phyloP scores from a whole-genome alignment of 2,113 vertebrate species.

The Mormyrus iriodes region DNA sequence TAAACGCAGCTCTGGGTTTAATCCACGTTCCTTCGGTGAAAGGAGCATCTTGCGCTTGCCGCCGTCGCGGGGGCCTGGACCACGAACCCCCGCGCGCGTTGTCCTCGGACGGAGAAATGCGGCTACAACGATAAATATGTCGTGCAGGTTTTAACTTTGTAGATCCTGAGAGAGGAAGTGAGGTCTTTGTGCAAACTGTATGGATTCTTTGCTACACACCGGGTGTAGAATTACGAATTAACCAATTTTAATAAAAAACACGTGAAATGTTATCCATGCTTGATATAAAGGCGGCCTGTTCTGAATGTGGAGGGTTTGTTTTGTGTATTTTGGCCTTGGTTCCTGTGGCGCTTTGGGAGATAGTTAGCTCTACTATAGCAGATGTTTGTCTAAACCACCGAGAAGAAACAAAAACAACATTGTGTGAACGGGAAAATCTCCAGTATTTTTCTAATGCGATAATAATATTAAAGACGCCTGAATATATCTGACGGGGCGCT shows the following conservation, averaged over 20 bases:
- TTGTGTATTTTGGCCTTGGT: constrained; percentile 96
- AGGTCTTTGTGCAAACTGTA: constrained; percentile 66
- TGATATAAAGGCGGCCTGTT: constrained; percentile 94
- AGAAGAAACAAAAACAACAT: constrained; percentile 99
- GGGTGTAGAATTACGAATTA: constrained; percentile 96
- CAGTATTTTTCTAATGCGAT: constrained; percentile 60
- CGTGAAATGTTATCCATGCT: constrained; percentile 88
- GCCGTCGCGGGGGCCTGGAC: neutral
- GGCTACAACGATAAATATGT: neutral
- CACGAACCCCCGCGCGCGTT: neutral
- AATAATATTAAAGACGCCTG: constrained; percentile 38
- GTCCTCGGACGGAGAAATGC: neutral
- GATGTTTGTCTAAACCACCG: constrained; percentile 98
- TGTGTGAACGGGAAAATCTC: constrained; percentile 76
- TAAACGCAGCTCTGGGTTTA: too few species aligned
- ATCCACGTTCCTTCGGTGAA: neutral
- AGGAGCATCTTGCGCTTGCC: neutral
- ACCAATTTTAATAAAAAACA: constrained; percentile 99
- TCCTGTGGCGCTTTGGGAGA: constrained; percentile 87
- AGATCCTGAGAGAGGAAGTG: constrained; percentile 52
- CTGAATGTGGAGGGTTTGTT: constrained; percentile 78
- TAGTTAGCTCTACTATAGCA: constrained; percentile 95
- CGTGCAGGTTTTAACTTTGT: neutral
- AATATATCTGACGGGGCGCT: neutral
- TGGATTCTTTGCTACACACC: constrained; percentile 85